These are phyloP conservation scores for Salpingus planirostris DNA, from an alignment of 2,888 invertebrate species.

Conservation along the genomic window DNA sequence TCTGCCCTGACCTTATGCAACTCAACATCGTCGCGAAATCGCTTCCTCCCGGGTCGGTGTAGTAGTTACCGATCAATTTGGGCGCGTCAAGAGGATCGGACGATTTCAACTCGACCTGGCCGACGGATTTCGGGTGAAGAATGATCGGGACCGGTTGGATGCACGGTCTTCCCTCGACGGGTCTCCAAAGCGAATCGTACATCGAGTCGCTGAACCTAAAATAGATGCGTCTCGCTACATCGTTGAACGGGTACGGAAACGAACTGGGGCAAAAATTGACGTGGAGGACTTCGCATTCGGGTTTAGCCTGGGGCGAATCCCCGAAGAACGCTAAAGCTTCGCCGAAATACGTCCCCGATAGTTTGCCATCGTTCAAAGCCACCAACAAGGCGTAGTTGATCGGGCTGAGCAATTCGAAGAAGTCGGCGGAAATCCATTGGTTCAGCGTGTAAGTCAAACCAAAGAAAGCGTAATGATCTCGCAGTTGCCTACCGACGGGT, in stretches of 20 bases:
- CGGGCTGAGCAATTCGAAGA: constrained; percentile 28
- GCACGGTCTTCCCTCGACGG: neutral
- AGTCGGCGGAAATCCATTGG: constrained; percentile 10
- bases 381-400: constrained; percentile 32
- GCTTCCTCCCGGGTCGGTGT: constrained; percentile 55
- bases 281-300: constrained; percentile 38
- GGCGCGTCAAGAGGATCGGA: constrained; percentile 65
- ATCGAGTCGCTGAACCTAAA: constrained; percentile 34
- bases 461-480: constrained; percentile 52
- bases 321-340: constrained; percentile 57
- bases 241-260: constrained; percentile 40
- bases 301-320: constrained; percentile 45
- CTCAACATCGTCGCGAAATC: constrained; percentile 32
- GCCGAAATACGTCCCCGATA: constrained; percentile 36
- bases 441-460: constrained; percentile 34
- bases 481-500: constrained; percentile 58
- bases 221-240: constrained; percentile 16
- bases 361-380: constrained; percentile 41
- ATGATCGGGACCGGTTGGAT: constrained; percentile 29
- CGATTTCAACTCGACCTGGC: constrained; percentile 55
- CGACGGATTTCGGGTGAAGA: constrained; percentile 61
- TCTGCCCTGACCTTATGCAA: constrained; percentile 39
- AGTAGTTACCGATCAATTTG: constrained; percentile 68
- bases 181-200: neutral
- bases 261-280: constrained; percentile 51